Conservation (phyloP, 2,797 vertebrate genomes). For the Hypotaenidia okinawae region DNA sequence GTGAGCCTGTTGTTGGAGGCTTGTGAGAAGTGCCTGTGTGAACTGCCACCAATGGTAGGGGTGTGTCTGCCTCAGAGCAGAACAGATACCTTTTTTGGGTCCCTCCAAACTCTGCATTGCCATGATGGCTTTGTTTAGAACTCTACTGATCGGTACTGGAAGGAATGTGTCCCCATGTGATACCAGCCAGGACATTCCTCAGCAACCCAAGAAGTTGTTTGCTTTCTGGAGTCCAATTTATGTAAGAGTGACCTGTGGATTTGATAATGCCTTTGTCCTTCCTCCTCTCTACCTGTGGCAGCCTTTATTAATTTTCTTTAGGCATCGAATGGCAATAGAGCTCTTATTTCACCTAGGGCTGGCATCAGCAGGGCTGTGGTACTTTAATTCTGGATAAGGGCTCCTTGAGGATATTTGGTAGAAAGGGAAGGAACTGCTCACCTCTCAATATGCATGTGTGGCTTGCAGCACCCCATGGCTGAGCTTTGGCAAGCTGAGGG, state of each 20-base stretch:
- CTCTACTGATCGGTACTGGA: neutral
- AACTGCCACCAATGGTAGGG: neutral
- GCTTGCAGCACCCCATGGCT: neutral
- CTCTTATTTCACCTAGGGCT: neutral
- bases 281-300: neutral
- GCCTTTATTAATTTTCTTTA: neutral
- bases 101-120: neutral
- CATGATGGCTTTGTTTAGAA: neutral
- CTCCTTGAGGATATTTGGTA: neutral
- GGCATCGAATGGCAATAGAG: neutral
- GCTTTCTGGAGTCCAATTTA: neutral
- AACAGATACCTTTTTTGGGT: neutral
- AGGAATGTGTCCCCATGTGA: neutral
- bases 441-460: neutral
- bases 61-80: neutral
- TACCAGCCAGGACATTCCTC: neutral
- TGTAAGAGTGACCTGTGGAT: neutral
- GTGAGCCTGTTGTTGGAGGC: neutral
- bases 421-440: neutral
- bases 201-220: neutral
- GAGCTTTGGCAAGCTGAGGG: neutral
- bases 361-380: neutral
- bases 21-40: neutral
- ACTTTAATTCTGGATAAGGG: neutral
- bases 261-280: neutral